These are phyloP conservation scores for Watsonalla binaria DNA, from an alignment of 2,888 invertebrate species.

Conservation along the genomic window DNA sequence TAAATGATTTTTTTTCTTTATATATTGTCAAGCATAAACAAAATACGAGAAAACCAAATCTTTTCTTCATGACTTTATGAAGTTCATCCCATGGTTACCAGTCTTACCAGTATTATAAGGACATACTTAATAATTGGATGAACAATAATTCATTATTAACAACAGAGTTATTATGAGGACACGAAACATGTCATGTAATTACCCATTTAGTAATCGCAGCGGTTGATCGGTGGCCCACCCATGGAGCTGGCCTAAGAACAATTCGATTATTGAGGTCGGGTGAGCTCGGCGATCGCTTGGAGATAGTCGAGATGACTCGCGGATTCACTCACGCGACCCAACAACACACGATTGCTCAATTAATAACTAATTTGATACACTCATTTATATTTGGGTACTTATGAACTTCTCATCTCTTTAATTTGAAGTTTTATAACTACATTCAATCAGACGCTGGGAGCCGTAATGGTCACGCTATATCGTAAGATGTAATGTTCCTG, in stretches of 20 bases:
- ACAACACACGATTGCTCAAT: constrained; percentile 51
- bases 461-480: too few relatives aligned
- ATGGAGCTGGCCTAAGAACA: constrained; percentile 49
- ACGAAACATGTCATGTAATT: constrained; percentile 49
- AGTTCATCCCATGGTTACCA: too few relatives aligned
- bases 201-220: constrained; percentile 46
- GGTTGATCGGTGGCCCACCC: constrained; percentile 53
- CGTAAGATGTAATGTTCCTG: too few relatives aligned
- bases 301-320: constrained; percentile 52
- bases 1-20: too few relatives aligned
- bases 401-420: not conserved
- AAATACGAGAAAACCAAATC: too few relatives aligned
- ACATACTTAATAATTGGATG: too few relatives aligned
- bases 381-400: constrained; percentile 8
- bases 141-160: constrained; percentile 6
- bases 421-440: too few relatives aligned
- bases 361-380: constrained; percentile 40
- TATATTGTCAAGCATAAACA: too few relatives aligned
- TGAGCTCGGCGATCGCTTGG: constrained; percentile 61
- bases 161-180: constrained; percentile 34
- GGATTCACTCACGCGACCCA: constrained; percentile 39
- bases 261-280: constrained; percentile 67
- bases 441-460: too few relatives aligned
- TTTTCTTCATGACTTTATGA: too few relatives aligned
- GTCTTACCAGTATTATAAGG: too few relatives aligned